A percentile compares a stretch with the other conserved stretches of the same genome.
Evolutionary conservation across 1,140 invertebrate species (phyloP).

Genomic region (Microplitis mediator): DNA sequence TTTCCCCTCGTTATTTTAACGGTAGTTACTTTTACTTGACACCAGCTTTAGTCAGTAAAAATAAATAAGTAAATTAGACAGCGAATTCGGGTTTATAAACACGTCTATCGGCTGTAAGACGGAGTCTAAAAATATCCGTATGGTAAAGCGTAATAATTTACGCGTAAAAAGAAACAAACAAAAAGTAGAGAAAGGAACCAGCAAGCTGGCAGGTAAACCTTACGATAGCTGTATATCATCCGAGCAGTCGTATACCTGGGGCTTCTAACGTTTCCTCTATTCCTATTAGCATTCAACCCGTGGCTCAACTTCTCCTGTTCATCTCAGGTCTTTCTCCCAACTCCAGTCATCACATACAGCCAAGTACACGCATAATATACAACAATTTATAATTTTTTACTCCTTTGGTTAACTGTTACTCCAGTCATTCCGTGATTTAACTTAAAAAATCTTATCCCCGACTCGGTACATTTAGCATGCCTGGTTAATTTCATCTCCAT

Average conservation of each 20-base stretch:
- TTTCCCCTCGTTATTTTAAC: neutral
- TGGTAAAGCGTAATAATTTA: neutral
- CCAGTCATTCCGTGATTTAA: too few species aligned
- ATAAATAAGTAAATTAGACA: too few species aligned
- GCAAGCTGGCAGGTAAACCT: neutral
- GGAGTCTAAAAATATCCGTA: neutral
- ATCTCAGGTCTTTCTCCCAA: neutral
- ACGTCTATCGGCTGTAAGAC: too few species aligned
- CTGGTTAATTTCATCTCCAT: slow-evolving; percentile 6
- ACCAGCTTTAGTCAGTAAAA: neutral
- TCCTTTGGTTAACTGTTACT: too few species aligned
- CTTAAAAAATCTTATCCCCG: too few species aligned
- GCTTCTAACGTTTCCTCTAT: slow-evolving; percentile 36
- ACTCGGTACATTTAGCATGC: too few species aligned
- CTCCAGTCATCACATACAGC: slow-evolving; percentile 29
- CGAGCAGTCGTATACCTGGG: neutral
- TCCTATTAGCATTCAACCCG: slow-evolving; percentile 44
- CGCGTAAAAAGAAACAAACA: neutral
- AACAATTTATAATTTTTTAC: too few species aligned
- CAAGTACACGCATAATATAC: slow-evolving; percentile 35
- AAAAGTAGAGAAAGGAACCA: neutral
- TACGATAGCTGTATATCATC: neutral
- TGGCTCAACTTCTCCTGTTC: neutral
- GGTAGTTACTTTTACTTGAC: neutral
- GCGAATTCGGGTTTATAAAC: too few species aligned